Base-by-base conservation (phyloP, 2,113 vertebrate species). In the Columbina picui region DNA sequence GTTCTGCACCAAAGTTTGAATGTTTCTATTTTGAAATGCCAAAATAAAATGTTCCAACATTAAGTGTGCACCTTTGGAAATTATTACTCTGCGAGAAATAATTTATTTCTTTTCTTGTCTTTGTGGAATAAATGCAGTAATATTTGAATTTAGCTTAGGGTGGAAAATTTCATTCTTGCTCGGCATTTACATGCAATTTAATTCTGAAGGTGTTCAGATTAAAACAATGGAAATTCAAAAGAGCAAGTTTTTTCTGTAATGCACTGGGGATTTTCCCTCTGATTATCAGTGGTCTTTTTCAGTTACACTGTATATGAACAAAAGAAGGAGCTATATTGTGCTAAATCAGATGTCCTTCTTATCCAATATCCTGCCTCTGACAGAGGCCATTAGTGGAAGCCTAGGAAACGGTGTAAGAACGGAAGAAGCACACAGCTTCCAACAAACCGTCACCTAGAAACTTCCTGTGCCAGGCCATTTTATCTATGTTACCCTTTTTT, bases 141-240 rank as follows among this genome's bases (percentile, higher is more conserved):
- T 86, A 50, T 9, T 74, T 76, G 25, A 41, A 74, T 70, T 70
- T 32, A 74, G 18, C 8, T 63, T 47, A 36, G 26, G 26, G 36
- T 92, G 55, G 59, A 84, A 43, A 34, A 63, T 90, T 76, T 93
- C 43, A 7, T 86, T 84, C 60, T 83, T 64, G 7, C 55, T 61
- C 9, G 3, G 34, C 34, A 32, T 83, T 39, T 84, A 15, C 34
- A 57, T 95, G 64, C 74, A 55, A 23, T 39, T 71, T 83, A 84
- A 61, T 80, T 82, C 41, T 67, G 52, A 78, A 93, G 47, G 71
- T 84, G 34, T 77, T 92, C 84, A 59, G 8, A 59, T 70, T 86
- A 77, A 89, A 96, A 93, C 89, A 92, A 91, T 92, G 60, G 86
- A 90, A 92, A 84, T 80, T 90, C 49, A 88, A 32, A 71, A 81